Conservation (phyloP, 2,797 vertebrate species). For the Karalla daura region DNA sequence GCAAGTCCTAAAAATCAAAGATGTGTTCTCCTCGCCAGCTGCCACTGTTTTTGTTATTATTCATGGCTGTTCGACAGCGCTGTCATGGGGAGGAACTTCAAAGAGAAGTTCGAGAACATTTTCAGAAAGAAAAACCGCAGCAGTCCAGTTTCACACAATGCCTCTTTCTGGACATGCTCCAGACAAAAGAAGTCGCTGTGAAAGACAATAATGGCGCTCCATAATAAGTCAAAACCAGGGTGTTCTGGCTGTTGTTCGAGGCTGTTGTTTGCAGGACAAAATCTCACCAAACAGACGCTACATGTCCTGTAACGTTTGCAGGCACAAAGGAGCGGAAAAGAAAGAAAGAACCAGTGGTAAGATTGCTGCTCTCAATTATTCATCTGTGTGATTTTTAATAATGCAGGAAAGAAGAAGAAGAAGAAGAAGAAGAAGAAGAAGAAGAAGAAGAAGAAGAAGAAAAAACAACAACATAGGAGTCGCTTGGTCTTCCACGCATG, state of each 20-base stretch:
- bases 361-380: conserved; percentile 33
- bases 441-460: too few relatives aligned
- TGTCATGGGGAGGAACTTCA: background rate
- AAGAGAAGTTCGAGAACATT: too few relatives aligned
- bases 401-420: conserved; percentile 19
- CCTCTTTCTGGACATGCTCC: too few relatives aligned
- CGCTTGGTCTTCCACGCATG: too few relatives aligned
- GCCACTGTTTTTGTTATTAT: background rate
- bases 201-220: background rate
- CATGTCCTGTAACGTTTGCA: conserved; percentile 23
- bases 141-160: too few relatives aligned
- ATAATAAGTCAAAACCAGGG: background rate
- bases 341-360: conserved; percentile 9
- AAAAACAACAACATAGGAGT: too few relatives aligned
- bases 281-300: conserved; percentile 1
- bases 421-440: too few relatives aligned
- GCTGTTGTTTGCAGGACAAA: conserved; percentile 6
- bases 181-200: background rate
- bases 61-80: background rate
- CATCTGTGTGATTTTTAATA: conserved; percentile 23
- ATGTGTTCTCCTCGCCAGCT: background rate
- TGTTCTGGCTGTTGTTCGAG: background rate
- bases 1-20: background rate
- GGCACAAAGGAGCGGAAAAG: background rate
- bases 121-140: too few relatives aligned